Percentiles rank a stretch among this genome's conserved stretches.
Conservation (phyloP, 2,888 invertebrate genomes). For the Patella depressa region DNA sequence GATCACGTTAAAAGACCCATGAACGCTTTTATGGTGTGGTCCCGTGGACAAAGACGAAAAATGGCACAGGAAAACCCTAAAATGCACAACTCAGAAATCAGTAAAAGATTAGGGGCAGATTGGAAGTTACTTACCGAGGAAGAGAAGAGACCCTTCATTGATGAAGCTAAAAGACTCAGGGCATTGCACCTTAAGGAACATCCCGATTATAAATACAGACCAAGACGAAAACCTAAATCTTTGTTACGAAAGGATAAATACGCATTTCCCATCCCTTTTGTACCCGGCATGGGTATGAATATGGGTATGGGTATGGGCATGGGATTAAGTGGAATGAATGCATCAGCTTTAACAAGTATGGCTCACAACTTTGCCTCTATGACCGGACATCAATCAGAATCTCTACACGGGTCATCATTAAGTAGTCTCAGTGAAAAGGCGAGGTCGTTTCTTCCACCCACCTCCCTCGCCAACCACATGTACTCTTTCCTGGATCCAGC, state of each 20-base stretch:
- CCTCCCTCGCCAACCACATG: slow-evolving; percentile 45
- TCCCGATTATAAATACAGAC: slow-evolving; percentile 98
- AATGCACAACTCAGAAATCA: slow-evolving; percentile 99
- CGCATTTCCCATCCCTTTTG: slow-evolving; percentile 63
- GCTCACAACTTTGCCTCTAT: slow-evolving; percentile 35
- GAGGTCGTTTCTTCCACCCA: slow-evolving; percentile 59
- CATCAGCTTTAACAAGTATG: slow-evolving; percentile 19
- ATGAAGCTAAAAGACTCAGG: slow-evolving; percentile 95
- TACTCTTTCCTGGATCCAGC: slow-evolving; percentile 55
- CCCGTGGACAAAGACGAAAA: slow-evolving; percentile 93
- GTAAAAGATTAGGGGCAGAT: slow-evolving; percentile 96
- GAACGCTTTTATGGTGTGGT: slow-evolving; percentile 99
- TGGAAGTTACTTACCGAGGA: slow-evolving; percentile 96
- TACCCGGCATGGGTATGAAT: slow-evolving; percentile 52
- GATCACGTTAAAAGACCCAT: slow-evolving; percentile 96
- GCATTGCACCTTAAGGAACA: slow-evolving; percentile 99
- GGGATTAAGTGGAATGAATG: slow-evolving; percentile 4
- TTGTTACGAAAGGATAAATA: slow-evolving; percentile 89
- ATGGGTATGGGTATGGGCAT: slow-evolving; percentile 25
- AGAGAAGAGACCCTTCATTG: slow-evolving; percentile 98
- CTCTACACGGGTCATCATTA: slow-evolving; percentile 30
- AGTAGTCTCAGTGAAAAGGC: slow-evolving; percentile 47
- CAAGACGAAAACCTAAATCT: slow-evolving; percentile 92
- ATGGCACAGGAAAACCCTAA: slow-evolving; percentile 99
- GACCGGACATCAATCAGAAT: slow-evolving; percentile 27